These are phyloP conservation scores for Chromoteleia sp. DNA, from an alignment of 2,888 invertebrate genomes.

Conservation along the genomic window DNA sequence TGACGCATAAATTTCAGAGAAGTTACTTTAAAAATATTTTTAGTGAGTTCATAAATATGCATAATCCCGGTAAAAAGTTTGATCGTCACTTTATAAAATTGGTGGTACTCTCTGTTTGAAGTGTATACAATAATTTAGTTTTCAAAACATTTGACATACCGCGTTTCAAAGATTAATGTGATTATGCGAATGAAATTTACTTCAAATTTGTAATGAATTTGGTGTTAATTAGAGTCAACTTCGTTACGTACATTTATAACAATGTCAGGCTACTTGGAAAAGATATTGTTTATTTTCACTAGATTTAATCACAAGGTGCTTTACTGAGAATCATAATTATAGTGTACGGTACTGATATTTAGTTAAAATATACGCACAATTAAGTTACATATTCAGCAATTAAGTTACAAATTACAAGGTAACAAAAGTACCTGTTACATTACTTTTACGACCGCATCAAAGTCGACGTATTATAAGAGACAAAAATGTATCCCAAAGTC, in stretches of 20 bases:
- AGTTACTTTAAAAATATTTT: conserved; percentile 38
- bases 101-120: background rate
- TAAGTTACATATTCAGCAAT: background rate
- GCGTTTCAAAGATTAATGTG: conserved; percentile 9
- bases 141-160: background rate
- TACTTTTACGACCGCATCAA: background rate
- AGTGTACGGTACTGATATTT: background rate
- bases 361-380: background rate
- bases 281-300: background rate
- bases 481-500: background rate
- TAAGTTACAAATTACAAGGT: background rate
- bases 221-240: background rate
- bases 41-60: conserved; percentile 29
- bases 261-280: background rate
- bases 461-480: background rate
- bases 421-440: conserved; percentile 1
- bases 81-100: conserved; percentile 24
- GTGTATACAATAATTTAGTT: conserved; percentile 11
- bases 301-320: background rate
- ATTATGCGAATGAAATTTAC: conserved; percentile 1
- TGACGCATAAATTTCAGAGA: conserved; percentile 9
- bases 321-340: background rate
- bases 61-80: conserved; percentile 26
- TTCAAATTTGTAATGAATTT: background rate
- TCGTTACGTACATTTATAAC: background rate